Base-by-base conservation (phyloP, 2,888 invertebrate genomes). In the Podotricha telesiphe region DNA sequence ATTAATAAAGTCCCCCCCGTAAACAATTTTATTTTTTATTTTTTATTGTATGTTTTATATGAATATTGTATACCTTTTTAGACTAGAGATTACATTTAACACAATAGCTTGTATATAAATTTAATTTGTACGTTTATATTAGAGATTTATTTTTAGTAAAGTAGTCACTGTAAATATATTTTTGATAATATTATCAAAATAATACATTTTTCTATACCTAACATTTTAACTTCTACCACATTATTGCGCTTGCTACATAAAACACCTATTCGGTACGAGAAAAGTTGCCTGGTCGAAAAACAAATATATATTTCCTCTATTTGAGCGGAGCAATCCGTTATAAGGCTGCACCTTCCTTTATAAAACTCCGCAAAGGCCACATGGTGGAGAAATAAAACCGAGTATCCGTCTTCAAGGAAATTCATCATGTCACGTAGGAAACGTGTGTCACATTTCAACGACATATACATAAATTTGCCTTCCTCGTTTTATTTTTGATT, bases 341-440 rank as follows among this genome's bases (percentile, higher is more conserved):
- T 70, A 74, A 66, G 81, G 81, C 75, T 77, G 73, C 81, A 78
- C 74, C 78, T 83, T 82, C 80, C 79, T 83, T 86, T 81, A 83
- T 82, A 85, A 86, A 67, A 59, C 79, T 83, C 80, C 79, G 80
- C 78, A 85, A 86, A 81, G 78, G 78, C 80, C 80, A 79, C 76
- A 78, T 80, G 80, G 78, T 75, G 74, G 68, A 71, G 78, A 75
- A 81, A 86, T 85, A 84, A 83, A 84, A 83, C 76, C 75, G 67
- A 42, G 68, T 45, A 73, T 73, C 68, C 72, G 62, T 73, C 69
- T 66, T 63, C 59, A 68, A 67, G 62, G 74, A 76, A 75, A 76
- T 74, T 76, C 75, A 74, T 76, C 63, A 70, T 72, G 74, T 74
- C 74, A 75, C 74, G 74, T 67, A 62, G 70, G 34, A 62, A 69